These are phyloP conservation scores for Platerodrilus igneus DNA, from an alignment of 2,888 invertebrate genomes.

Conservation along the genomic window DNA sequence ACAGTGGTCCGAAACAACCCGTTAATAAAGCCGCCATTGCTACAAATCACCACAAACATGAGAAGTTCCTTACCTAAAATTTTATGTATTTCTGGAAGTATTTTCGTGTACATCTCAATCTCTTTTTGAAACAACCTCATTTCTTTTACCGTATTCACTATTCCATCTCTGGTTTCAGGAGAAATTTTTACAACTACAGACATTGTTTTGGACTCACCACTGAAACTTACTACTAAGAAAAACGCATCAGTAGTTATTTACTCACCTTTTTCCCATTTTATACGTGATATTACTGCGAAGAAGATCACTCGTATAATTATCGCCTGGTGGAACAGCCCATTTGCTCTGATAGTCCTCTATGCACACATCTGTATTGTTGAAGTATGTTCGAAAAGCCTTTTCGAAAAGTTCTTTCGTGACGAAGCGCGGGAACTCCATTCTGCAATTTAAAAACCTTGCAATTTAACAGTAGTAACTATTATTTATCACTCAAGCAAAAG, in stretches of 20 bases:
- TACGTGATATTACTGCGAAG: slow-evolving; percentile 34
- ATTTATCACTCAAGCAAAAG: too few species aligned
- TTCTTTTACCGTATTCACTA: slow-evolving; percentile 47
- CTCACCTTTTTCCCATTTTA: slow-evolving; percentile 21
- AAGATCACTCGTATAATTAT: slow-evolving; percentile 40
- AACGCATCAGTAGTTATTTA: not conserved
- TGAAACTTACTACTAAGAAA: slow-evolving; percentile 14
- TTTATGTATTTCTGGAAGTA: slow-evolving; percentile 47
- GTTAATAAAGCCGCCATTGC: too few species aligned
- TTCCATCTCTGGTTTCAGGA: slow-evolving; percentile 40
- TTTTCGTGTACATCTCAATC: slow-evolving; percentile 46
- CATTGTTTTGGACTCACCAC: slow-evolving; percentile 29
- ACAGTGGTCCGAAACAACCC: too few species aligned
- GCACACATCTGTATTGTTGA: slow-evolving; percentile 28
- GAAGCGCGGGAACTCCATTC: slow-evolving; percentile 36
- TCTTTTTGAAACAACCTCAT: slow-evolving; percentile 48
- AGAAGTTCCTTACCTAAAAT: too few species aligned
- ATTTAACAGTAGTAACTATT: too few species aligned
- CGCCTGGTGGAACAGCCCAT: slow-evolving; percentile 37
- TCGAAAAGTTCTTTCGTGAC: slow-evolving; percentile 36
- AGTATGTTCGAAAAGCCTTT: slow-evolving; percentile 31
- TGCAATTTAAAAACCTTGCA: too few species aligned
- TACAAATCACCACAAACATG: too few species aligned
- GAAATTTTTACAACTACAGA: slow-evolving; percentile 41
- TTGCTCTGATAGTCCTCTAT: slow-evolving; percentile 31